Base-by-base conservation (phyloP, 2,797 vertebrate species). In the Platalea minor region DNA sequence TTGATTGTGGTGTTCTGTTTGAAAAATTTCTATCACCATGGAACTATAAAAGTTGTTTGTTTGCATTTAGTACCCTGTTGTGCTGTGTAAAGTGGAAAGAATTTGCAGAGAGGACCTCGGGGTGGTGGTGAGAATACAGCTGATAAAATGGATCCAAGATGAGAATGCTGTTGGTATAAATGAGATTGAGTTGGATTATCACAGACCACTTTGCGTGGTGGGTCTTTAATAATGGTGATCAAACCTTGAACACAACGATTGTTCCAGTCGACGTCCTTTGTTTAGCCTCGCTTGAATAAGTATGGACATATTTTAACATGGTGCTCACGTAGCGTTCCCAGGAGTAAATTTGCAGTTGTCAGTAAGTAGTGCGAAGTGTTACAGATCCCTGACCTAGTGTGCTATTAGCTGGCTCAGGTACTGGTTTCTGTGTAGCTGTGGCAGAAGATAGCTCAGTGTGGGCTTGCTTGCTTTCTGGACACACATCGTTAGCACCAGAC, bases 321-420 rank as follows among this genome's bases (percentile, higher is more conserved):
- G 13, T 9, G 51, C n/a, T 63, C 31, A 25, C 0, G 0, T 10
- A 19, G 46, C 0, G 3, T 67, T 93, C 43, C 35, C 53, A n/a
- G 60, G 43, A 75, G 24, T 50, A 69, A 53, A 74, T 68, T 33
- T 91, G 64, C 76, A 54, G 2, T 81, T 68, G 80, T 61, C 50
- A 54, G 16, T 33, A 76, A 33, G 33, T 25, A 25, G 60, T 73
- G 64, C 2, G 7, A 41, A 48, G 41, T 13, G 28, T 41, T 88
- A 24, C 18, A 39, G 81, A 51, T 80, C 46, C 56, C 46, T 70
- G 60, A 68, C 50, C 56, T 74, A 6, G 29, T 4, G 37, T 50
- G 28, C 54, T 64, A 13, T 56, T 45, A 25, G 25, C 5, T 94
- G 57, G 24, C 25, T 79, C 25, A 3, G 23, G 37, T 45, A 21